Evolutionary conservation across 2,797 vertebrate genomes (phyloP).

Genomic region (Rallus crepitans): DNA sequence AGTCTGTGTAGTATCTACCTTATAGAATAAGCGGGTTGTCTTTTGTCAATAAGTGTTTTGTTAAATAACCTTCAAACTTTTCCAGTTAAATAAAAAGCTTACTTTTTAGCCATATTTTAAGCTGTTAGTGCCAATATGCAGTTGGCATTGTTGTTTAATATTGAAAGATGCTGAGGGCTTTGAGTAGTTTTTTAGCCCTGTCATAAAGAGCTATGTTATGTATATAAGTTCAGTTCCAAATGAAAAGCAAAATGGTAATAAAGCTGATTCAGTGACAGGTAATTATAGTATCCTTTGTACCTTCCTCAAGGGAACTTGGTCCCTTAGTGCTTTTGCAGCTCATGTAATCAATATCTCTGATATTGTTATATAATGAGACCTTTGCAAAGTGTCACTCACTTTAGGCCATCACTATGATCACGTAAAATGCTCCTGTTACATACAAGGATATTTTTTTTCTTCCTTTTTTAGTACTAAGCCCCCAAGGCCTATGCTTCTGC

Average conservation of each 20-base stretch:
- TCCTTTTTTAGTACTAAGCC: background rate
- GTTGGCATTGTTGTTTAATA: background rate
- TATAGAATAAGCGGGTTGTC: background rate
- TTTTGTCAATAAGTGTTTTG: background rate
- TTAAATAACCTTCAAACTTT: background rate
- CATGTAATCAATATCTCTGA: background rate
- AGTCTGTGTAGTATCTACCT: fast-evolving
- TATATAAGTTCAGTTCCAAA: background rate
- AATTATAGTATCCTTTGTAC: background rate
- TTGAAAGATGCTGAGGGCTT: background rate
- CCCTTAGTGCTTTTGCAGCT: background rate
- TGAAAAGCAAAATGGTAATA: background rate
- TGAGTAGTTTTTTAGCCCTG: background rate
- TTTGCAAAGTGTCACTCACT: background rate
- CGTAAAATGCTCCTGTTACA: background rate
- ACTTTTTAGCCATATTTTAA: background rate
- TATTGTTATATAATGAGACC: background rate
- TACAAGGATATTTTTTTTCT: background rate
- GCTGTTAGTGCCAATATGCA: background rate
- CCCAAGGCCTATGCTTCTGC: background rate
- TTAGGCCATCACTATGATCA: background rate
- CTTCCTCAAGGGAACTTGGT: background rate
- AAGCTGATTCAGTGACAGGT: background rate
- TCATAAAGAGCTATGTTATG: background rate
- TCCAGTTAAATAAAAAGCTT: background rate